Evolutionary conservation across 2,113 vertebrate species (phyloP), one percentile per base, ranked within the genome.

Genomic region (Festucalex cinctus): DNA sequence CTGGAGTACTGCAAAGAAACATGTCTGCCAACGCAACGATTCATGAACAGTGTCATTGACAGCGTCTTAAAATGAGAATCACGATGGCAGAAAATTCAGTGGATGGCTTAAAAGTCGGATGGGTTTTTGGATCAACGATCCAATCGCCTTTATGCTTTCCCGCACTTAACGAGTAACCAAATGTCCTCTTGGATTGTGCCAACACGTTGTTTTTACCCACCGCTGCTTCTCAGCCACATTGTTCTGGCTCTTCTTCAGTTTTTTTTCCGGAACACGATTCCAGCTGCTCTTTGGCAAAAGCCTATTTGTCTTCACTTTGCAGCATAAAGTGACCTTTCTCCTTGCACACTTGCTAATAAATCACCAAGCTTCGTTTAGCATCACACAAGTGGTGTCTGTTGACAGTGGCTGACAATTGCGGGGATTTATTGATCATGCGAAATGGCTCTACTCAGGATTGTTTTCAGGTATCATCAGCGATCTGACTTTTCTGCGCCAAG

Each of bases 391-490:
- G 63, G 71, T 66, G 51, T 56, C 41, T 56, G 68, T 46, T 44
- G 61, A 62, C 16, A 32, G 71, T 70, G 77, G 65, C 58, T 72
- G 63, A 72, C 71, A 26, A 72, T 74, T 37, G 65, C 16, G 0
- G 36, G 65, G 54, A 43, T 71, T 69, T 68, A 80, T 65, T 49
- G 66, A 74, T 77, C 63, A 63, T 72, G 43, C 32, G 16, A 28
- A 28, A 43, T 66, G 44, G 48, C 66, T 66, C 66, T 28, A 58
- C 51, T 53, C 0, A 19, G 63, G 77, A 35, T 74, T 19, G 59
- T 20, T n/a, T 32, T 68, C 35, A 72, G 44, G 26, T 76, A 69
- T 76, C 58, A 32, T 36, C n/a, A 35, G 51, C 44, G 48, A 6
- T 20, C 65, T 41, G 41, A 67, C 54, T 57, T 57, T 35, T 32